Conservation (phyloP, 2,797 vertebrate species). For the Betta splendens region DNA sequence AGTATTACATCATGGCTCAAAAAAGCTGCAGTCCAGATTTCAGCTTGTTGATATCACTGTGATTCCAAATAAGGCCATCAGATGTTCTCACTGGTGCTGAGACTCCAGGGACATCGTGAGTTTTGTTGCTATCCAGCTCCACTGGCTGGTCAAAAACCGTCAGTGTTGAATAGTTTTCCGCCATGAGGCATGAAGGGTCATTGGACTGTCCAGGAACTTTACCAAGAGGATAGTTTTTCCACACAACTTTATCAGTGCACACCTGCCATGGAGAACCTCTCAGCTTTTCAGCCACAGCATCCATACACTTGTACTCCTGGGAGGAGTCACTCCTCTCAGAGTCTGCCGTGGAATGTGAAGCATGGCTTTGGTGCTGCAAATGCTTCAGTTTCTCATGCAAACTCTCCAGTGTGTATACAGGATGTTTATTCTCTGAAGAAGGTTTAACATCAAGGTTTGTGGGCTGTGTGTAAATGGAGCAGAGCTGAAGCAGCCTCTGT, state of each 20-base stretch:
- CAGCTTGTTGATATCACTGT: constrained; percentile 74
- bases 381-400: constrained; percentile 82
- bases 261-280: constrained; percentile 91
- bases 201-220: constrained; percentile 91
- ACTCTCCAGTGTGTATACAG: constrained; percentile 90
- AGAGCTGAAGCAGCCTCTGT: constrained; percentile 86
- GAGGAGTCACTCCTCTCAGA: constrained; percentile 57
- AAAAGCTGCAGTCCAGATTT: constrained; percentile 83
- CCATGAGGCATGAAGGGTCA: constrained; percentile 88
- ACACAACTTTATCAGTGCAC: constrained; percentile 84
- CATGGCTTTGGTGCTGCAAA: constrained; percentile 45
- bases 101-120: constrained; percentile 49
- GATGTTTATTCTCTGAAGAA: constrained; percentile 63
- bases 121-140: constrained; percentile 71
- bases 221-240: constrained; percentile 89
- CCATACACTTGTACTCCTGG: constrained; percentile 58
- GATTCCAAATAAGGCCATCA: constrained; percentile 78
- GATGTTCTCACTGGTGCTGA: constrained; percentile 48
- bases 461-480: constrained; percentile 91
- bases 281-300: constrained; percentile 78
- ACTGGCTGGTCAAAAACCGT: constrained; percentile 90
- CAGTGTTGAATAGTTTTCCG: constrained; percentile 88
- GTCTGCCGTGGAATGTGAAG: constrained; percentile 14
- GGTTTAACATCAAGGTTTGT: constrained; percentile 34
- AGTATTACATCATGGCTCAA: constrained; percentile 39